These are phyloP conservation scores for Eupithecia centaureata DNA, from an alignment of 2,888 invertebrate genomes.

Conservation along the genomic window DNA sequence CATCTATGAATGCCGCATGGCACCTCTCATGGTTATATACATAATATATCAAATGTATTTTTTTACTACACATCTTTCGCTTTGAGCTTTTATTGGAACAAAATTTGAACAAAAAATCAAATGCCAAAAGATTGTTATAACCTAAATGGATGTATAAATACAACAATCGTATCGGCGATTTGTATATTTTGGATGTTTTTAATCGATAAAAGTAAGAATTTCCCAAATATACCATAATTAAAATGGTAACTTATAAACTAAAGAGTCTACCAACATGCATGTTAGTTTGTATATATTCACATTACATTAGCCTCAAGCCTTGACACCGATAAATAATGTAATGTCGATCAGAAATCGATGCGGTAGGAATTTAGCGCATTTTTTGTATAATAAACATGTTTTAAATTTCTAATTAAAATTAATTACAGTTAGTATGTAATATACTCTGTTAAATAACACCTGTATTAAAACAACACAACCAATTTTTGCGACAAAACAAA, in stretches of 20 bases:
- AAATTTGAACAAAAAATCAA: neutral
- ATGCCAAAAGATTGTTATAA: neutral
- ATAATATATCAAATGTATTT: too few species aligned
- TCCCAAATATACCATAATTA: neutral
- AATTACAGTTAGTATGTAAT: too few species aligned
- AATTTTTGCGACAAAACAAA: neutral
- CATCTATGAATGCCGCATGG: neutral
- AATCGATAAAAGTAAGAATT: neutral
- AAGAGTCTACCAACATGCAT: neutral
- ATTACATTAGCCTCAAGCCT: slow-evolving; percentile 1
- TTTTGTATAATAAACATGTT: neutral
- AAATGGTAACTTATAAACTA: neutral
- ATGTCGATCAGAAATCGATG: slow-evolving; percentile 3
- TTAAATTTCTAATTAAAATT: neutral
- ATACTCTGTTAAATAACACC: too few species aligned
- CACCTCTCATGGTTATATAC: too few species aligned
- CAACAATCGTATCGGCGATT: neutral
- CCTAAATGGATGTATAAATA: neutral
- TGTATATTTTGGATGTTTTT: neutral
- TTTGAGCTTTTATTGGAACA: neutral
- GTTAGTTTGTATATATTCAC: too few species aligned
- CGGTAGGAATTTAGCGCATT: neutral
- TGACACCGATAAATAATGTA: neutral
- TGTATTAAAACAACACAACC: neutral
- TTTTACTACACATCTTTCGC: neutral